Base-by-base conservation (phyloP, 2,888 invertebrate genomes). In the Xestobium rufovillosum region DNA sequence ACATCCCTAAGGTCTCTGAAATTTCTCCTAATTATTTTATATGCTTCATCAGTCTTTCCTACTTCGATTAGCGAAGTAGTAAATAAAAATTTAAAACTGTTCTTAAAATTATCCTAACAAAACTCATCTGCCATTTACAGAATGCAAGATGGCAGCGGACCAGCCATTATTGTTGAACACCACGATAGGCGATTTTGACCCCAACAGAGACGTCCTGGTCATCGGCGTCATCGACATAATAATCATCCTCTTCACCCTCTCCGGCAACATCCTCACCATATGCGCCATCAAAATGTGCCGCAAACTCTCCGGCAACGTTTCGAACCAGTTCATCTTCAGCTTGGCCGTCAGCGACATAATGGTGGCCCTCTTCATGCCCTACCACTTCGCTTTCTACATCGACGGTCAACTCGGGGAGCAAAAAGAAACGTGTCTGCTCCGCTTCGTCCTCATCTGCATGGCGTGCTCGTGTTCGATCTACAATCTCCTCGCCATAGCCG, bases 391-490 rank as follows among this genome's bases (percentile, higher is more conserved):
- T 30, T 86, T 87, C 65, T 83, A 83, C 63, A 60, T 82, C 45
- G 69, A 74, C 50, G 68, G 71, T 39, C 48, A 45, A 19, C 70
- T 84, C 50, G 78, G 78, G 23, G 63, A 66, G 30, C 69, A 72
- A 47, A 74, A 78, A 49, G 69, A 67, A 55, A 73, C 77, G 13
- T 86, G 86, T 52, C 60, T 86, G 31, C 67, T 82, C 57, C 68
- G 82, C 49, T 86, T 84, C 65, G 80, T 82, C 36, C 68, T 84
- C 35, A 78, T 83, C 46, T 77, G 79, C 48, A 71, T 84, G 55
- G 83, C 83, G 42, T 85, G 85, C 58, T 76, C 80, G 50, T 83
- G 83, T 32, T 86, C 85, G 48, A 80, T 86, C 52, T 77, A 78
- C 66, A 86, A 85, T 61, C 71, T 87, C 48, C 77, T 84, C 53